Conservation (phyloP, 2,113 vertebrate genomes). For the Otolemur garnettii region DNA sequence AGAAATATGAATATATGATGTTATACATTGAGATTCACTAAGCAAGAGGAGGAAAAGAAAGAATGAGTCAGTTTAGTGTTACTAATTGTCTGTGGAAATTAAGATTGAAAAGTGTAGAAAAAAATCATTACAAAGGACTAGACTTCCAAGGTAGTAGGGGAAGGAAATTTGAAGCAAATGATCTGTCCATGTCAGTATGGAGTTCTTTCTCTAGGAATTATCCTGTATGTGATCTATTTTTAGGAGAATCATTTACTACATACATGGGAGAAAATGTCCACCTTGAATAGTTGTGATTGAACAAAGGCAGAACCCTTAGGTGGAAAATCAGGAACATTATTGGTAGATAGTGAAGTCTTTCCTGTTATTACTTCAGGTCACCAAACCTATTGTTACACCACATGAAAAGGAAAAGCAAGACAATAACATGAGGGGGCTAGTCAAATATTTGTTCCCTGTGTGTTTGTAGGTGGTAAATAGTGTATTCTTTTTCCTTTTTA, state of each 20-base stretch:
- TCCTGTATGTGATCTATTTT: background rate
- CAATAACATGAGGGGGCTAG: background rate
- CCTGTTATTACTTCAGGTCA: background rate
- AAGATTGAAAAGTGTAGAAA: background rate
- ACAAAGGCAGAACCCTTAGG: background rate
- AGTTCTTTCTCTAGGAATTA: background rate
- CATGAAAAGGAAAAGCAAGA: background rate
- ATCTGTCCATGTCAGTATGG: background rate
- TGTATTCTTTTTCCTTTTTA: background rate
- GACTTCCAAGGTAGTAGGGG: background rate
- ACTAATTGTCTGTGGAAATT: background rate
- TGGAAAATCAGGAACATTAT: background rate
- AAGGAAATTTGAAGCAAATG: constrained; percentile 11
- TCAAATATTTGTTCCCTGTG: background rate
- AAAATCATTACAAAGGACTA: background rate
- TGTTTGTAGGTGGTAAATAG: background rate
- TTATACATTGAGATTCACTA: background rate
- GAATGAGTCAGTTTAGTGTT: background rate
- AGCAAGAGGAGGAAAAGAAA: background rate
- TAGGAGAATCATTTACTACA: background rate
- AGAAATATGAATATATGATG: background rate
- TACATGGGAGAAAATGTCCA: constrained; percentile 12
- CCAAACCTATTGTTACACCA: background rate
- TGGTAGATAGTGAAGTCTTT: background rate
- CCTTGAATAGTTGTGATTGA: background rate